Conservation (phyloP, 2,797 vertebrate genomes). For the Pteronotus mesoamericanus region DNA sequence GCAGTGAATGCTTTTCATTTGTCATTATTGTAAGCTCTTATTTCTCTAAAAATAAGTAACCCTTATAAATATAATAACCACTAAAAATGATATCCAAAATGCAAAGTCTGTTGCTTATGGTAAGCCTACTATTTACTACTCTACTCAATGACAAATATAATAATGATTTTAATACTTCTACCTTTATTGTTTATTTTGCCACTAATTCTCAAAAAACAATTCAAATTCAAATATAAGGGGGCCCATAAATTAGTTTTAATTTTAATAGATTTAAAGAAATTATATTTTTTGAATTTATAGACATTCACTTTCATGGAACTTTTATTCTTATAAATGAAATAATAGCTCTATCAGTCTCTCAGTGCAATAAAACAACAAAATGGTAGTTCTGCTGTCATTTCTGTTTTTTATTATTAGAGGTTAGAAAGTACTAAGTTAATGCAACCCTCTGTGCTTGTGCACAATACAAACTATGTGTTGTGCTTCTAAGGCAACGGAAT, state of each 20-base stretch:
- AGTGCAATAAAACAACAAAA: neutral
- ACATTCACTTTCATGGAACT: neutral
- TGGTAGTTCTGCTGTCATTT: neutral
- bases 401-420: neutral
- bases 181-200: neutral
- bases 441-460: neutral
- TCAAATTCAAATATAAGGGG: neutral
- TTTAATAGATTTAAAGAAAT: neutral
- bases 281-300: neutral
- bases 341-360: neutral
- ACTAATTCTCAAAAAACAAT: neutral
- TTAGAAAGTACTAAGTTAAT: neutral
- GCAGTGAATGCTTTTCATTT: constrained; percentile 52
- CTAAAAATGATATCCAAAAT: neutral
- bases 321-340: neutral
- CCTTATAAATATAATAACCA: neutral
- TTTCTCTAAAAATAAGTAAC: constrained; percentile 51
- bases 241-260: neutral
- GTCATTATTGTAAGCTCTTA: neutral
- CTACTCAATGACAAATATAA: neutral
- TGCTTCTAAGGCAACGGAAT: neutral
- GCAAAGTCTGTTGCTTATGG: neutral
- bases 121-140: neutral
- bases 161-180: neutral
- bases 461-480: neutral